phyloP scores from a whole-genome alignment of 2,888 invertebrate genomes.

The Oscheius onirici region DNA sequence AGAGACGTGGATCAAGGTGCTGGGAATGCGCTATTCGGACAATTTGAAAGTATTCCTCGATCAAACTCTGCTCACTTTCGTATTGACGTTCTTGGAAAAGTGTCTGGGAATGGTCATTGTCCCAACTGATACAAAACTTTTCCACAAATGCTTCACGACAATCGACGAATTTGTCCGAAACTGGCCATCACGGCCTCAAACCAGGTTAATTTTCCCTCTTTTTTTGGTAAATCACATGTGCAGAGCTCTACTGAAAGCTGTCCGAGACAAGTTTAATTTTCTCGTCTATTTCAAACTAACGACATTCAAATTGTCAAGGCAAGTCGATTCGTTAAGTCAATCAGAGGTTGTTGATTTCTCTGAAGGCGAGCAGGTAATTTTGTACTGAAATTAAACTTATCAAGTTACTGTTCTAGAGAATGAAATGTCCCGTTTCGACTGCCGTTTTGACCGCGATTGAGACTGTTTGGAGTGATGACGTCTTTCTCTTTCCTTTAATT shows the following conservation, averaged over 20 bases:
- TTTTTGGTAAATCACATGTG: background rate
- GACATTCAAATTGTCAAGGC: conserved; percentile 45
- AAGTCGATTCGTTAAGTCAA: conserved; percentile 34
- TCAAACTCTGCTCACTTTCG: conserved; percentile 58
- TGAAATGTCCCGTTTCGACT: conserved; percentile 20
- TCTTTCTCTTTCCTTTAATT: conserved; percentile 83
- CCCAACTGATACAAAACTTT: conserved; percentile 58
- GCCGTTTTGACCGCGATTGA: conserved; percentile 17
- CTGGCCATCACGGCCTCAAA: conserved; percentile 43
- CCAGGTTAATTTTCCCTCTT: background rate
- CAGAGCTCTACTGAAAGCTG: conserved; percentile 40
- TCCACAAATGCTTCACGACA: conserved; percentile 54
- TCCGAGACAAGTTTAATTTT: conserved; percentile 63
- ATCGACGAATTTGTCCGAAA: conserved; percentile 49
- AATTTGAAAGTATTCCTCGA: conserved; percentile 58
- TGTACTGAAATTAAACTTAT: too few relatives aligned
- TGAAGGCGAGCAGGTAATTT: conserved; percentile 24
- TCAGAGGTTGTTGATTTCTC: conserved; percentile 20
- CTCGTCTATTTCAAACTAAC: conserved; percentile 63
- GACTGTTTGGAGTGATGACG: conserved; percentile 80
- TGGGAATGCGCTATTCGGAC: conserved; percentile 41
- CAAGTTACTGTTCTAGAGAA: background rate
- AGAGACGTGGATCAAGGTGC: conserved; percentile 38
- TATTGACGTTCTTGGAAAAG: conserved; percentile 62
- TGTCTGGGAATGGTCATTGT: conserved; percentile 56